Evolutionary conservation across 1,140 invertebrate species (phyloP), one percentile per base, ranked within the genome.

Genomic region (Heterodera carotae): DNA sequence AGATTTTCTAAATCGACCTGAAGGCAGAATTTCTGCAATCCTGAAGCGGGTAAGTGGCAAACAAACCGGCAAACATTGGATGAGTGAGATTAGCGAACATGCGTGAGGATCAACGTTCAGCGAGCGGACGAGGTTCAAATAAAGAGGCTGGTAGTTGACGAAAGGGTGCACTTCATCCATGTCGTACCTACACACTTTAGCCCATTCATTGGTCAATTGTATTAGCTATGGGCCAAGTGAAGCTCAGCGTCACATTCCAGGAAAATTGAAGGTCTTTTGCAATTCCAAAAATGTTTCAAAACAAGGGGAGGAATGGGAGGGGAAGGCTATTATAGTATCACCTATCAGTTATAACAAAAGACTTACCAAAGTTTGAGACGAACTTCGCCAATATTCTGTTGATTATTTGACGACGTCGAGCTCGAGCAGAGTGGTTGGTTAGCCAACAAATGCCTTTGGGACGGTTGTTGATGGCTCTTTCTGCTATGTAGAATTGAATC

Each of bases 1-100:
- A 86, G 69, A 25, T 74, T 66, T 59, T 84, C 82, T 31, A 86
- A 67, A 53, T 82, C 84, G 53, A 84, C 82, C 39, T 87, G 76
- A 67, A 87, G 67, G 22, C 8, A 8, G 15, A n/a, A 31, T 74
- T 12, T 60, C 36, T 29, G n/a, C 15, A 25, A 3, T 12, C 8
- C 33, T 22, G 48, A 53, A 60, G 15, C 27, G 34, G n/a, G 15
- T 64, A 36, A 64, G n/a, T n/a, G n/a, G n/a, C n/a, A 74, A 18
- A 25, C 60, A 73, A 67, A 82, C 81, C 7, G 53, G 80, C 39
- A 82, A 68, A 27, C 81, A 69, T 53, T 77, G 79, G n/a, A 78
- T 59, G 15, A 84, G 18, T 22, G 80, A 84, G 43, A 69, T 78
- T n/a, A 82, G 53, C 18, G 80, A 79, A n/a, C 33, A 43, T 22